A percentile compares a stretch with the other conserved stretches of the same genome.
These are phyloP conservation scores for Forbesichthys papilliferus DNA, from an alignment of 2,113 vertebrate genomes.

Conservation along the genomic window DNA sequence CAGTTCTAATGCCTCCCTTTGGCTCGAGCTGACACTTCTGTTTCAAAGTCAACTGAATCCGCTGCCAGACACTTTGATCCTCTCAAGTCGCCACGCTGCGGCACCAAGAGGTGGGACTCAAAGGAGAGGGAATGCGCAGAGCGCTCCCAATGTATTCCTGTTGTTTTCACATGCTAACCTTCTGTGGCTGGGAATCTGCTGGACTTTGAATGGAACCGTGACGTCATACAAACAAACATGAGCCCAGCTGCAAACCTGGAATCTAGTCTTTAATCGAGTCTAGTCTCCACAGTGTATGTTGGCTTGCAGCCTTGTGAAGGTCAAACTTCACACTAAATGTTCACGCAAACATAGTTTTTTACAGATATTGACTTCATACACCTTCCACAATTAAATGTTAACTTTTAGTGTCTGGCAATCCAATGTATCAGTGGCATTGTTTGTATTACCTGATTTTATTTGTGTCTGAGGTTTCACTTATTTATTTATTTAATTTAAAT, in stretches of 20 bases:
- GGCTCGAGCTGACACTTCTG: constrained; percentile 42
- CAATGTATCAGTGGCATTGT: neutral
- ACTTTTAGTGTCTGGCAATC: too few species aligned
- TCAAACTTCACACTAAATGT: too few species aligned
- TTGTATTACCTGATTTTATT: neutral
- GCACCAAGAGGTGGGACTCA: constrained; percentile 25
- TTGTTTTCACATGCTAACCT: constrained; percentile 1
- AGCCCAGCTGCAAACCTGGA: too few species aligned
- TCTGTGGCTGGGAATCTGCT: too few species aligned
- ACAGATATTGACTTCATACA: too few species aligned
- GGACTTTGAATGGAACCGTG: too few species aligned
- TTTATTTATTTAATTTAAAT: neutral
- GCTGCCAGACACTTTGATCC: constrained; percentile 56
- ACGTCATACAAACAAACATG: too few species aligned
- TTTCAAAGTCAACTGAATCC: constrained; percentile 49
- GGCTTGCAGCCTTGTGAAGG: too few species aligned
- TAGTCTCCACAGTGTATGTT: too few species aligned
- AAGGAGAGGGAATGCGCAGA: constrained; percentile 23
- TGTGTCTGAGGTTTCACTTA: neutral
- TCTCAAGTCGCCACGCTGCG: constrained; percentile 40
- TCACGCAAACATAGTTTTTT: too few species aligned
- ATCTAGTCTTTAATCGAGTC: too few species aligned
- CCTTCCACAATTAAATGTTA: too few species aligned
- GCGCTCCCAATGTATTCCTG: constrained; percentile 21
- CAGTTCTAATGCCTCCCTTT: constrained; percentile 53